Percentiles rank a stretch among this genome's conserved stretches.
These are phyloP conservation scores for Protosalanx chinensis DNA, from an alignment of 2,797 vertebrate genomes.

Conservation along the genomic window DNA sequence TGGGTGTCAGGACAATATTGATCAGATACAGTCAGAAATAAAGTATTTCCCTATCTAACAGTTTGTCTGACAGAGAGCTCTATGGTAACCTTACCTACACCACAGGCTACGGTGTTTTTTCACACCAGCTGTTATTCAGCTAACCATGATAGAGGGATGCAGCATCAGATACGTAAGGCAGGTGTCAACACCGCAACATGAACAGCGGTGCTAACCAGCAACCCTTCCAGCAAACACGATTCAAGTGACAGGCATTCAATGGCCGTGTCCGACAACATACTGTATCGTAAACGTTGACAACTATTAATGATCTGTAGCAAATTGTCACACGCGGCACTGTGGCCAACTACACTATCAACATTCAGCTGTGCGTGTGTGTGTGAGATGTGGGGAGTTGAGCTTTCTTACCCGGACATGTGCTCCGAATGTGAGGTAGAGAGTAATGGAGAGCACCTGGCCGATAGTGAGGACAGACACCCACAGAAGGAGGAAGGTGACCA, in stretches of 20 bases:
- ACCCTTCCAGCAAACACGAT: too few species aligned
- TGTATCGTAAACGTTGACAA: too few species aligned
- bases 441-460: conserved; percentile 46
- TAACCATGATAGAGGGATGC: conserved; percentile 51
- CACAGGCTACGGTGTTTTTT: conserved; percentile 39
- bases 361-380: background rate
- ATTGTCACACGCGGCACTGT: too few species aligned
- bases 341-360: too few species aligned
- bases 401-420: conserved; percentile 53
- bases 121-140: conserved; percentile 46
- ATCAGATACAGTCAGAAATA: too few species aligned
- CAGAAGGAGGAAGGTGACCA: conserved; percentile 56
- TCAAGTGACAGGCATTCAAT: too few species aligned
- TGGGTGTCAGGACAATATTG: too few species aligned
- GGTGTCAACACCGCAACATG: conserved; percentile 20
- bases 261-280: too few species aligned
- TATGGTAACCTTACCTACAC: conserved; percentile 24
- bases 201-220: background rate
- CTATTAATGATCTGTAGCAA: too few species aligned
- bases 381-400: conserved; percentile 1
- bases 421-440: conserved; percentile 54
- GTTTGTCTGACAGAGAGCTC: background rate
- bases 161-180: conserved; percentile 29
- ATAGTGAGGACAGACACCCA: conserved; percentile 66
- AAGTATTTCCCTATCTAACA: background rate